Conservation (phyloP, 2,888 invertebrate species). For the Cheilosia variabilis region DNA sequence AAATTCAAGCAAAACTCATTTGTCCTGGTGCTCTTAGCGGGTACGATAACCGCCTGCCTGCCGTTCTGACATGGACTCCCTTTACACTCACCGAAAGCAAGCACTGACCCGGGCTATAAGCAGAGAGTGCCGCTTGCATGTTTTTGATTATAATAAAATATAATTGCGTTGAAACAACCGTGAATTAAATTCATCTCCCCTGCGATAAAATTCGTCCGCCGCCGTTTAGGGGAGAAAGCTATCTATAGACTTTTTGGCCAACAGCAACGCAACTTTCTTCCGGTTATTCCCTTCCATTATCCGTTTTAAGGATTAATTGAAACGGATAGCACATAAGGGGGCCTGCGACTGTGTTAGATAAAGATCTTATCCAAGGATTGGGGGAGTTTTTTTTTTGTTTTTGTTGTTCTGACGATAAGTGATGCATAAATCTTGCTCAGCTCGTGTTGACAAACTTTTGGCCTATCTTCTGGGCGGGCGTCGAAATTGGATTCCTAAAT, state of each 20-base stretch:
- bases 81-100: too few species aligned
- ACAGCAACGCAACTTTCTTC: slow-evolving; percentile 39
- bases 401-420: slow-evolving; percentile 27
- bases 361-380: slow-evolving; percentile 16
- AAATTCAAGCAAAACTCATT: too few species aligned
- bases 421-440: slow-evolving; percentile 53
- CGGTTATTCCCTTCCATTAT: slow-evolving; percentile 46
- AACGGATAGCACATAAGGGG: slow-evolving; percentile 37
- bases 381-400: not conserved
- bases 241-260: slow-evolving; percentile 1
- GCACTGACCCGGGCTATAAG: too few species aligned
- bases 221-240: slow-evolving; percentile 7
- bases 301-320: slow-evolving; percentile 46
- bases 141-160: slow-evolving; percentile 39
- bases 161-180: slow-evolving; percentile 41
- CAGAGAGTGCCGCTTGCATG: not conserved
- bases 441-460: slow-evolving; percentile 28
- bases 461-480: slow-evolving; percentile 27
- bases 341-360: not conserved
- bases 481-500: slow-evolving; percentile 40
- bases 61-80: too few species aligned
- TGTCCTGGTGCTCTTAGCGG: too few species aligned
- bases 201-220: slow-evolving; percentile 36
- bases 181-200: slow-evolving; percentile 47
- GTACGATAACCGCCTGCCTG: too few species aligned